These are phyloP conservation scores for Microctenopoma steveboyesi DNA, from an alignment of 2,797 vertebrate species.

Conservation along the genomic window DNA sequence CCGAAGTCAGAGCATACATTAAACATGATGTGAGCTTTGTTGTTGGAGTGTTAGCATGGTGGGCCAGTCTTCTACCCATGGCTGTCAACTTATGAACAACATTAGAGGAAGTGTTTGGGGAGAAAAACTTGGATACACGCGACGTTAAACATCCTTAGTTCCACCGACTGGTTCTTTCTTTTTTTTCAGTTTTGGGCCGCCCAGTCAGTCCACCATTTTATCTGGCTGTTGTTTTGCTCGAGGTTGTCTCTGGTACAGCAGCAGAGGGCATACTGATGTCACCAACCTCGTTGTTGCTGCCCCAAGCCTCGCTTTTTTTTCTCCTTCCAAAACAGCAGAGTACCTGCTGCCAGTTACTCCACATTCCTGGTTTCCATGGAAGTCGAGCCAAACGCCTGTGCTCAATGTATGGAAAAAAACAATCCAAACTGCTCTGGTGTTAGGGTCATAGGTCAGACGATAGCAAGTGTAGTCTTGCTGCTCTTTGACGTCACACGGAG, in stretches of 20 bases:
- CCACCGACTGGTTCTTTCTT: constrained; percentile 39
- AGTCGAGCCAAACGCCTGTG: constrained; percentile 55
- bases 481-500: constrained; percentile 11
- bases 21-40: constrained; percentile 67
- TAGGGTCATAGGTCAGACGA: constrained; percentile 77
- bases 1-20: constrained; percentile 54
- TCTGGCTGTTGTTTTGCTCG: constrained; percentile 67
- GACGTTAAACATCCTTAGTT: constrained; percentile 49
- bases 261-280: constrained; percentile 79
- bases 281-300: constrained; percentile 62
- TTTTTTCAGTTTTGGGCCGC: constrained; percentile 54
- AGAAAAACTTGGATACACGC: constrained; percentile 43
- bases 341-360: constrained; percentile 77
- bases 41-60: constrained; percentile 56
- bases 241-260: constrained; percentile 61
- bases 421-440: constrained; percentile 52
- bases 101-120: constrained; percentile 53
- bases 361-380: constrained; percentile 77
- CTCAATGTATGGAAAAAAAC: constrained; percentile 71
- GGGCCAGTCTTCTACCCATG: constrained; percentile 37
- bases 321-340: constrained; percentile 73
- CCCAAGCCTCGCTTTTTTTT: constrained; percentile 53
- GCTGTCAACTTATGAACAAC: constrained; percentile 63
- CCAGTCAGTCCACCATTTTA: constrained; percentile 76
- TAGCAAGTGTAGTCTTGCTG: constrained; percentile 45